Percentiles rank a stretch among this genome's conserved stretches.
These are phyloP conservation scores for Diaphora mendica DNA, from an alignment of 2,888 invertebrate genomes.

Conservation along the genomic window DNA sequence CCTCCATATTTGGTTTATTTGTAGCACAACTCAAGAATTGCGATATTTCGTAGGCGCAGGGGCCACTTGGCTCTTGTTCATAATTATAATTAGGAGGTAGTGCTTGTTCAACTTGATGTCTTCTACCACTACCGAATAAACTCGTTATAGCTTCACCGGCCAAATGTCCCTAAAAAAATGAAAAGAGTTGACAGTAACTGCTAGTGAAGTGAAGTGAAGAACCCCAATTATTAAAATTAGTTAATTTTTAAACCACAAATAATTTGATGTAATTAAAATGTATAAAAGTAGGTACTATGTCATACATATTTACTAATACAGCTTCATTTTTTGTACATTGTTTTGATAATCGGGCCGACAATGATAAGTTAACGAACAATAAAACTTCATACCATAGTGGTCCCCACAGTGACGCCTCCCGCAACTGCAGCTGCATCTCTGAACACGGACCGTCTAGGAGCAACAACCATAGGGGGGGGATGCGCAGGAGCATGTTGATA, in stretches of 20 bases:
- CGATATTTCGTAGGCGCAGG: constrained; percentile 96
- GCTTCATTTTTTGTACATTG: too few relatives aligned
- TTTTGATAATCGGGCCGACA: too few relatives aligned
- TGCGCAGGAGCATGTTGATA: constrained; percentile 69
- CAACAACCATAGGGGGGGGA: constrained; percentile 66
- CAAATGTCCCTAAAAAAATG: constrained; percentile 90
- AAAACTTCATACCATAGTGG: constrained; percentile 21
- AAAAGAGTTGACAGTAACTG: neutral
- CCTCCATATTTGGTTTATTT: constrained; percentile 92
- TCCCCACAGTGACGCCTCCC: constrained; percentile 98
- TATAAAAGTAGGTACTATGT: too few relatives aligned
- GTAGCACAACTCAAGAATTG: constrained; percentile 98
- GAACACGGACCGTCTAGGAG: constrained; percentile 93
- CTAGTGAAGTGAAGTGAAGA: neutral
- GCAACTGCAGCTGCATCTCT: constrained; percentile 99
- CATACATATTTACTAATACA: neutral
- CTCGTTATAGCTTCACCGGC: constrained; percentile 94
- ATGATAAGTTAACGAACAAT: constrained; percentile 1
- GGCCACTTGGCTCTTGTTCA: constrained; percentile 88
- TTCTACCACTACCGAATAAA: constrained; percentile 66
- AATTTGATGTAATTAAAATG: neutral
- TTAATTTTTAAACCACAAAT: neutral
- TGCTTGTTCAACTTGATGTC: constrained; percentile 64
- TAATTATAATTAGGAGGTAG: constrained; percentile 72
- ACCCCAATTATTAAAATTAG: neutral